Percentiles rank a stretch among this genome's conserved stretches.
Conservation (phyloP, 2,888 invertebrate genomes). For the Campopleginae sp. region DNA sequence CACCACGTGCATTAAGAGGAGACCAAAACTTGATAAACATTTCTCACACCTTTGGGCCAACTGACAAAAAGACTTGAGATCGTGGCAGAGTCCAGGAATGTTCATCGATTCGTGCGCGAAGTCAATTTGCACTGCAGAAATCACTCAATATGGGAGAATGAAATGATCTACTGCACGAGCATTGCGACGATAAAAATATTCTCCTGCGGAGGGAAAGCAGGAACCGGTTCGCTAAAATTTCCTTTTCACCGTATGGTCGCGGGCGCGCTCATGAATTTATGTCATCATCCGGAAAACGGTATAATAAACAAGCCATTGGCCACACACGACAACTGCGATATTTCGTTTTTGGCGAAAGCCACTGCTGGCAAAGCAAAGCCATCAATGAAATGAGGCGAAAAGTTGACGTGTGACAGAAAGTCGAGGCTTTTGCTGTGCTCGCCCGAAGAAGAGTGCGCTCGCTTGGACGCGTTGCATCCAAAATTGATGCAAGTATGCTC, state of each 20-base stretch:
- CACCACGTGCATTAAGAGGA: background rate
- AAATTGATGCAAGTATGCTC: slow-evolving; percentile 81
- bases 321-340: slow-evolving; percentile 44
- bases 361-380: slow-evolving; percentile 7
- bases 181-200: background rate
- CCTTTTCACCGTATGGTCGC: background rate
- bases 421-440: slow-evolving; percentile 5
- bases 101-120: background rate
- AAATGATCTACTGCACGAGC: background rate
- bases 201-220: background rate
- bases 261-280: slow-evolving; percentile 1
- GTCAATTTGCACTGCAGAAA: background rate
- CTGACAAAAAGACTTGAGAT: background rate
- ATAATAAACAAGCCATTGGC: slow-evolving; percentile 25
- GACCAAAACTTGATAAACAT: background rate
- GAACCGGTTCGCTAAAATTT: background rate
- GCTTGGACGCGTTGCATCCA: slow-evolving; percentile 68
- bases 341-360: slow-evolving; percentile 47
- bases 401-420: slow-evolving; percentile 30
- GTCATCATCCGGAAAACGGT: slow-evolving; percentile 10
- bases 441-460: background rate
- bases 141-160: background rate
- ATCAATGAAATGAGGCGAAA: slow-evolving; percentile 61
- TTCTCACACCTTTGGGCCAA: background rate
- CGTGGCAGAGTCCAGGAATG: background rate